phyloP scores from a whole-genome alignment of 2,888 invertebrate species.

The Halictus ligatus region DNA sequence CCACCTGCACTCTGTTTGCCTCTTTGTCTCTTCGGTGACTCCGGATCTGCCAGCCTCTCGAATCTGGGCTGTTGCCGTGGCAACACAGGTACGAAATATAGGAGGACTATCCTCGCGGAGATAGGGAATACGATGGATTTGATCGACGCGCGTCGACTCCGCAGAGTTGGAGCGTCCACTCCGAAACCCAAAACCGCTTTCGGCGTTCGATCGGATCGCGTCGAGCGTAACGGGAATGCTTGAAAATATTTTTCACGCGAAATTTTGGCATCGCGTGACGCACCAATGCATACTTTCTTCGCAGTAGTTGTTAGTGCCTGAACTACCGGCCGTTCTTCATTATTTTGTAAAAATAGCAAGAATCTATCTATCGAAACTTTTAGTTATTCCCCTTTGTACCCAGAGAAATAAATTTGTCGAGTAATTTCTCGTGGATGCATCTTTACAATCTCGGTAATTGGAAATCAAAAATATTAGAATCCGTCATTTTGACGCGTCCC shows the following conservation, averaged over 20 bases:
- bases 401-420: too few relatives aligned
- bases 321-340: too few relatives aligned
- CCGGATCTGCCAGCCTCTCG: constrained; percentile 52
- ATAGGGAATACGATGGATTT: neutral
- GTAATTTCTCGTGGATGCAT: too few relatives aligned
- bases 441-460: too few relatives aligned
- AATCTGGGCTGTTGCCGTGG: constrained; percentile 80
- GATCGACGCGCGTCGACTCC: neutral
- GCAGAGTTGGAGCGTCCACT: neutral
- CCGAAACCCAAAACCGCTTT: neutral
- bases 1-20: constrained; percentile 13
- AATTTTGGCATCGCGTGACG: neutral
- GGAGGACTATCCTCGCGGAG: constrained; percentile 5
- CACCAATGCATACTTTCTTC: too few relatives aligned
- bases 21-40: constrained; percentile 38
- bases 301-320: too few relatives aligned
- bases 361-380: too few relatives aligned
- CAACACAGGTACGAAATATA: constrained; percentile 68
- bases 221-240: neutral
- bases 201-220: neutral
- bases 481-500: too few relatives aligned
- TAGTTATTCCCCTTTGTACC: too few relatives aligned
- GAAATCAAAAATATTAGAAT: too few relatives aligned
- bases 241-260: neutral
- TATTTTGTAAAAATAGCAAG: too few relatives aligned